These are phyloP conservation scores for Beroe ovata DNA, from an alignment of 37 sponge, comb jelly and placozoan genomes.

Conservation along the genomic window DNA sequence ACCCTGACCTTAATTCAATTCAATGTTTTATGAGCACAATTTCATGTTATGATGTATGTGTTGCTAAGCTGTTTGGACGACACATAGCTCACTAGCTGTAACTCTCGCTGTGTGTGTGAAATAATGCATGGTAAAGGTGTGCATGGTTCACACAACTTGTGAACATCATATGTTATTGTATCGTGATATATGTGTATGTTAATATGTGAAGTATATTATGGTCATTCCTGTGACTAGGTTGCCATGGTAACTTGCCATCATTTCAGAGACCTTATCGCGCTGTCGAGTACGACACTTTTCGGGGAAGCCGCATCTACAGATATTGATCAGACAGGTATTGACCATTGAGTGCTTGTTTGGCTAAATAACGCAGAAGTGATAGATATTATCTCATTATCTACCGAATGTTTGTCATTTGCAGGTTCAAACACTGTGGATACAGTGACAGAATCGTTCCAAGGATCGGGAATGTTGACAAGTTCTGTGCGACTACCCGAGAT, in stretches of 20 bases:
- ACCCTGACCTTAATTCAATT: background rate
- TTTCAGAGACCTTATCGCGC: constrained; percentile 44
- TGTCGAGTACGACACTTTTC: constrained; percentile 35
- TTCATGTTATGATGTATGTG: background rate
- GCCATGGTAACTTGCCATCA: background rate
- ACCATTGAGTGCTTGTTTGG: too few species aligned
- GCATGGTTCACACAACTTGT: background rate
- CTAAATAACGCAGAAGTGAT: too few species aligned
- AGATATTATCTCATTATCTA: too few species aligned
- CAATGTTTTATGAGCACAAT: background rate
- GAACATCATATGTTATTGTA: background rate
- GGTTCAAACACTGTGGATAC: constrained; percentile 23
- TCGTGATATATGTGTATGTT: background rate
- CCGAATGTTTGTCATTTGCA: too few species aligned
- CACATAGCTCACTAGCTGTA: background rate
- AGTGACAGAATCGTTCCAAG: constrained; percentile 18
- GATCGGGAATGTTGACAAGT: constrained; percentile 12
- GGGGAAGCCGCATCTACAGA: constrained; percentile 19
- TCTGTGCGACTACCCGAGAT: constrained; percentile 40
- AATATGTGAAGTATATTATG: background rate
- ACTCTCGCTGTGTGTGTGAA: background rate
- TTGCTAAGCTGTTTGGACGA: background rate
- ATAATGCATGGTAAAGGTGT: background rate
- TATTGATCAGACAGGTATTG: constrained; percentile 3
- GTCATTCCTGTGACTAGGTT: background rate